Percentiles rank a stretch among this genome's conserved stretches.
Evolutionary conservation across 2,113 vertebrate species (phyloP).

Genomic region (Nothoprocta pentlandii): DNA sequence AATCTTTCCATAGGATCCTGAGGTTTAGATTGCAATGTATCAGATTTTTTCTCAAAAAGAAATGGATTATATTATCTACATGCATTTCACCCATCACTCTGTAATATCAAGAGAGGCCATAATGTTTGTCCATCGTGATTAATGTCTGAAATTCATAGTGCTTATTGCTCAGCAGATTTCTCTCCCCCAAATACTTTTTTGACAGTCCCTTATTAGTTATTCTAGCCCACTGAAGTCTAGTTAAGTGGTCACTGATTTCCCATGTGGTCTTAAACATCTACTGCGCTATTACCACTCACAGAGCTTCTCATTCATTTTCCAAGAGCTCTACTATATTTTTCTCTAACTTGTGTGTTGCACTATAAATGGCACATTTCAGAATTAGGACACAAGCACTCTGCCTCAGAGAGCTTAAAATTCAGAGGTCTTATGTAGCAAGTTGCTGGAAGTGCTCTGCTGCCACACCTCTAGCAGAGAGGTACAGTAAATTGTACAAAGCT

Average conservation of each 20-base stretch:
- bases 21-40: background rate
- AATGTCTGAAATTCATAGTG: background rate
- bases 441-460: slow-evolving; percentile 10
- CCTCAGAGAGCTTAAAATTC: slow-evolving; percentile 32
- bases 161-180: slow-evolving; percentile 12
- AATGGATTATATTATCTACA: background rate
- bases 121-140: slow-evolving; percentile 29
- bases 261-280: slow-evolving; percentile 1
- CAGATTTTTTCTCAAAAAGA: background rate
- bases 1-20: background rate
- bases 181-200: slow-evolving; percentile 18
- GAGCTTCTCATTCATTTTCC: slow-evolving; percentile 21
- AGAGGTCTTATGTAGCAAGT: slow-evolving; percentile 10
- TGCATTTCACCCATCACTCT: background rate
- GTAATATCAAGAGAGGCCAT: background rate
- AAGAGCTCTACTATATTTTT: background rate
- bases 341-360: background rate
- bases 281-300: slow-evolving; percentile 1
- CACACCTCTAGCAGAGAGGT: background rate
- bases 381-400: background rate
- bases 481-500: slow-evolving; percentile 20
- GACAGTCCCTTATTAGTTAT: background rate
- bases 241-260: slow-evolving; percentile 39
- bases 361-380: background rate
- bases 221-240: slow-evolving; percentile 29